Evolutionary conservation across 2,113 vertebrate genomes (phyloP).

Genomic region (Picathartes gymnocephalus): DNA sequence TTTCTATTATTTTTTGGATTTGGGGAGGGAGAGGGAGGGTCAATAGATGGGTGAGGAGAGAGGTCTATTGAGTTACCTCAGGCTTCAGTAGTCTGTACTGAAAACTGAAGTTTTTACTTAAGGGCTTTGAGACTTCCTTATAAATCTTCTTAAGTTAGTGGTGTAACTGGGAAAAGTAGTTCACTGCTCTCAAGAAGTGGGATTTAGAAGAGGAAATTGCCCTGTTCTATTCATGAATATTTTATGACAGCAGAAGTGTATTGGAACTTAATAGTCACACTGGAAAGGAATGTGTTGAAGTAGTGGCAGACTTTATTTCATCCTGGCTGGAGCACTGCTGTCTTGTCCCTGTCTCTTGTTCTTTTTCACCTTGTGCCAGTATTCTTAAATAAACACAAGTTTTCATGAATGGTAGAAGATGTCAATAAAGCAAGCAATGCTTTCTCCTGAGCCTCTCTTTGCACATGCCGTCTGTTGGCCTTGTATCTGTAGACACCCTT

Average conservation of each 20-base stretch:
- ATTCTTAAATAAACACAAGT: not conserved
- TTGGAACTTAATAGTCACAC: not conserved
- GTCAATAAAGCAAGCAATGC: not conserved
- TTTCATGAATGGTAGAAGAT: not conserved
- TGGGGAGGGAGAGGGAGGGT: not conserved
- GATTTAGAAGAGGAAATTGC: conserved; percentile 20
- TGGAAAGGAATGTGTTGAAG: not conserved
- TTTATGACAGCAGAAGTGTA: not conserved
- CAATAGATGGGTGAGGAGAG: not conserved
- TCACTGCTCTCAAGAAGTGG: not conserved
- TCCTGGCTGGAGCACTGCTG: not conserved
- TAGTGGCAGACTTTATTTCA: conserved; percentile 20
- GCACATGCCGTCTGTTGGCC: rapidly evolving
- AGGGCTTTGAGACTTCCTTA: not conserved
- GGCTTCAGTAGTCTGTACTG: not conserved
- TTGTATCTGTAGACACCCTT: not conserved
- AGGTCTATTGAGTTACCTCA: not conserved
- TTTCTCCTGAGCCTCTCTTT: not conserved
- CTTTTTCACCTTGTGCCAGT: not conserved
- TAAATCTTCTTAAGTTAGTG: not conserved
- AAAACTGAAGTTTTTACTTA: not conserved
- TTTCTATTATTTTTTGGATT: not conserved
- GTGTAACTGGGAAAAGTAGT: not conserved
- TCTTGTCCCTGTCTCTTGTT: not conserved
- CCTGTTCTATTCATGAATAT: not conserved